Evolutionary conservation across 2,797 vertebrate genomes (phyloP), one percentile per base, ranked within the genome.

Genomic region (Centropyge bicolor): DNA sequence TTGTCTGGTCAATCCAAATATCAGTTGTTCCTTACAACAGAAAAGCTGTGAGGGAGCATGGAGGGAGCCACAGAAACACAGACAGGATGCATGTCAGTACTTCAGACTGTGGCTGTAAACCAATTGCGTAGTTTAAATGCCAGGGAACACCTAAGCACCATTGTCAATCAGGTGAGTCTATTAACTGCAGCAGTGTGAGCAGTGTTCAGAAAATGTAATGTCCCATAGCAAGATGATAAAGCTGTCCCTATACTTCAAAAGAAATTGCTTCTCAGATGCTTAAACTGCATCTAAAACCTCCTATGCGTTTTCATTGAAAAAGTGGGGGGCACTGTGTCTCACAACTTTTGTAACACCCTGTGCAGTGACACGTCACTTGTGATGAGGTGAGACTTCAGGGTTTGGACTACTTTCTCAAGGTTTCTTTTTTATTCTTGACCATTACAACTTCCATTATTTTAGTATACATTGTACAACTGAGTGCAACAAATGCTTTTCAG

Each of bases 1-100:
- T 24, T 11, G 48, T 76, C 57, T 76, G 70, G 69, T 74, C 70
- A 72, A 66, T 78, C 40, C 36, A 31, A 40, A 22, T 48, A 24
- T 60, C n/a, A 59, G 54, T 43, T 67, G 70, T 68, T 65, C 41
- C 46, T 19, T 36, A 41, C 64, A 80, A 74, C 56, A 41, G 62
- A 66, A 68, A 31, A 70, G 43, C 49, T 19, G 27, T 31, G 27
- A 31, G 27, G 64, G 64, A 43, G 68, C 68, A 22, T 19, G 24
- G 52, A 57, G 49, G 49, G 31, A 38, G 70, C n/a, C 51, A 17
- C 67, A 56, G 51, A 10, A 41, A 24, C n/a, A 45, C 52, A 9
- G 36, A 17, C 61, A 31, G 43, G 36, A 22, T 51, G 31, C 14
- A 35, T 22, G 31, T 80, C 64, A 48, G 60, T 72, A 60, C 52